Percentiles rank a stretch among this genome's conserved stretches.
phyloP scores from a whole-genome alignment of 1,140 invertebrate species.

The Manduca sexta region DNA sequence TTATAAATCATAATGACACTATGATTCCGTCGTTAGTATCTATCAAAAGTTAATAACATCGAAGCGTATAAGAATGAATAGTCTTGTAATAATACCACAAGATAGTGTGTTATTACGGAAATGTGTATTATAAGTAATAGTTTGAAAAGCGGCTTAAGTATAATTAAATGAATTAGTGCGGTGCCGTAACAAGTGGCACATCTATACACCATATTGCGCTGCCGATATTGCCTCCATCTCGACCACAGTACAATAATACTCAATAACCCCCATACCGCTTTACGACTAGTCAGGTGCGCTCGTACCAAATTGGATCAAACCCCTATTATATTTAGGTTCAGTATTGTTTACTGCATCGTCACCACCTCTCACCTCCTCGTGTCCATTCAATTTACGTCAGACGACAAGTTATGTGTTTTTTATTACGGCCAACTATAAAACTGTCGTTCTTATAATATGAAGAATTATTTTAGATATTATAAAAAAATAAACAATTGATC shows the following conservation, averaged over 20 bases:
- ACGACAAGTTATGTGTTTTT: constrained; percentile 64
- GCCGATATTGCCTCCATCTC: constrained; percentile 21
- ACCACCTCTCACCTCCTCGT: constrained; percentile 32
- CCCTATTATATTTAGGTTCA: constrained; percentile 1
- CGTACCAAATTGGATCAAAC: constrained; percentile 25
- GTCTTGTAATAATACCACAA: too few species aligned
- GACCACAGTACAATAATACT: constrained; percentile 22
- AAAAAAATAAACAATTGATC: too few species aligned
- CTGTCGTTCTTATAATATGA: constrained; percentile 47
- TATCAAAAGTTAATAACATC: too few species aligned
- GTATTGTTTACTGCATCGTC: constrained; percentile 8
- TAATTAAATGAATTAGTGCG: too few species aligned
- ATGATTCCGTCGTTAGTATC: too few species aligned
- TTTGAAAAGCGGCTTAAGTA: too few species aligned
- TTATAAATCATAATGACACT: too few species aligned
- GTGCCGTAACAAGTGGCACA: background rate
- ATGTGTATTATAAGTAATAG: too few species aligned
- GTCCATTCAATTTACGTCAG: constrained; percentile 61
- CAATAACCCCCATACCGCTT: constrained; percentile 41
- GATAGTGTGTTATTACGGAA: too few species aligned
- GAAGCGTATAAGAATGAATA: too few species aligned
- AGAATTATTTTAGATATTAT: constrained; percentile 27
- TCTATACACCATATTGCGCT: background rate
- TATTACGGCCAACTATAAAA: constrained; percentile 60
- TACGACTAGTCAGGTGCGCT: constrained; percentile 16